Percentiles rank a stretch among this genome's conserved stretches.
Evolutionary conservation across 2,888 invertebrate species (phyloP).

Genomic region (Habrosyne pyritoides): DNA sequence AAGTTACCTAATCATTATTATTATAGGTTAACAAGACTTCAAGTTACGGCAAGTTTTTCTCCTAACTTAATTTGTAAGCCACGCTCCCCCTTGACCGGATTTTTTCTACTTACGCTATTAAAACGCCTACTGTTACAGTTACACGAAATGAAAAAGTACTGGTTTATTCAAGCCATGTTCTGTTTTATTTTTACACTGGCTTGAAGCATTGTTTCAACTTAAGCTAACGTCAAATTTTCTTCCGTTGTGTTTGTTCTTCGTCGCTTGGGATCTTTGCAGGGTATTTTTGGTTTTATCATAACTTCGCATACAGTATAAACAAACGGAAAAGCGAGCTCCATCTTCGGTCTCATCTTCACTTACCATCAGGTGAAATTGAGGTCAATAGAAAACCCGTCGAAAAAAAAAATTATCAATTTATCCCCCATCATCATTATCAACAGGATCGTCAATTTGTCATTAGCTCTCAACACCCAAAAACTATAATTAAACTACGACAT

Average conservation of each 20-base stretch:
- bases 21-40: background rate
- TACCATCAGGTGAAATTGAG: too few species aligned
- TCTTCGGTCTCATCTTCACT: too few species aligned
- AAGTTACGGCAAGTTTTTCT: background rate
- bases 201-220: slow-evolving; percentile 1
- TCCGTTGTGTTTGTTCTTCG: slow-evolving; percentile 1
- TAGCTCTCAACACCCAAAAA: too few species aligned
- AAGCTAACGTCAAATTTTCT: slow-evolving; percentile 8
- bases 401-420: too few species aligned
- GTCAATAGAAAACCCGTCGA: too few species aligned
- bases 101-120: slow-evolving; percentile 1
- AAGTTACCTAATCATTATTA: background rate
- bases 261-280: background rate
- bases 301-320: too few species aligned
- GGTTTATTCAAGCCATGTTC: background rate
- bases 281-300: background rate
- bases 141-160: slow-evolving; percentile 7
- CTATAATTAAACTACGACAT: too few species aligned
- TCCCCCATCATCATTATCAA: too few species aligned
- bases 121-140: slow-evolving; percentile 3
- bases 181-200: slow-evolving; percentile 6
- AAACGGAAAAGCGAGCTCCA: too few species aligned
- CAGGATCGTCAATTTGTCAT: too few species aligned
- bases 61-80: background rate
- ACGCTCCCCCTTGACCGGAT: background rate